These are phyloP conservation scores for Pteromalus puparum DNA, from an alignment of 1,140 invertebrate genomes.

Conservation along the genomic window DNA sequence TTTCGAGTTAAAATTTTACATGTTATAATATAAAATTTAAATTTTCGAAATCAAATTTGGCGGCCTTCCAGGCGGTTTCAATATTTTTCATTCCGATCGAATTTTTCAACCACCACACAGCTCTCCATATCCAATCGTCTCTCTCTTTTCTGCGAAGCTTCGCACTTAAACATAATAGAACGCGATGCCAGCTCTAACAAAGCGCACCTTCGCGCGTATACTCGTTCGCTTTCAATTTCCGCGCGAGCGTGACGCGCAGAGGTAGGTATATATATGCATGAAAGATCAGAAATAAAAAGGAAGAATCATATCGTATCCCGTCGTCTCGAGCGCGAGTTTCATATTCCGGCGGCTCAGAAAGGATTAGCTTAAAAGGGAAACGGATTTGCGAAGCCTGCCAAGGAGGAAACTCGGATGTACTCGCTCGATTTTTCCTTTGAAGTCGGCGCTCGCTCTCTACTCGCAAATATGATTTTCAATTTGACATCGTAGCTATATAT, in stretches of 20 bases:
- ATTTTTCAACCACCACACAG: background rate
- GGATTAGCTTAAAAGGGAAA: conserved; percentile 43
- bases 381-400: conserved; percentile 38
- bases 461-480: conserved; percentile 50
- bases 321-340: conserved; percentile 7
- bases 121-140: too few relatives aligned
- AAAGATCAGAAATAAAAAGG: background rate
- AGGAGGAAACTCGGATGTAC: conserved; percentile 15
- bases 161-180: background rate
- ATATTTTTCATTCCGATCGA: background rate
- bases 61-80: background rate
- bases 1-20: too few relatives aligned
- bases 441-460: conserved; percentile 9
- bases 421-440: conserved; percentile 47
- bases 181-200: background rate
- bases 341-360: conserved; percentile 1
- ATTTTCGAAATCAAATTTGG: background rate
- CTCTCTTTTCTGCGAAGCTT: background rate
- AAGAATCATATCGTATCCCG: background rate
- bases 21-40: too few relatives aligned
- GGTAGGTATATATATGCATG: too few relatives aligned
- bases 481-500: background rate
- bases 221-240: background rate
- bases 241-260: background rate
- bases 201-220: background rate